Evolutionary conservation across 1,140 invertebrate genomes (phyloP).

Genomic region (Acromyrmex charruanus): DNA sequence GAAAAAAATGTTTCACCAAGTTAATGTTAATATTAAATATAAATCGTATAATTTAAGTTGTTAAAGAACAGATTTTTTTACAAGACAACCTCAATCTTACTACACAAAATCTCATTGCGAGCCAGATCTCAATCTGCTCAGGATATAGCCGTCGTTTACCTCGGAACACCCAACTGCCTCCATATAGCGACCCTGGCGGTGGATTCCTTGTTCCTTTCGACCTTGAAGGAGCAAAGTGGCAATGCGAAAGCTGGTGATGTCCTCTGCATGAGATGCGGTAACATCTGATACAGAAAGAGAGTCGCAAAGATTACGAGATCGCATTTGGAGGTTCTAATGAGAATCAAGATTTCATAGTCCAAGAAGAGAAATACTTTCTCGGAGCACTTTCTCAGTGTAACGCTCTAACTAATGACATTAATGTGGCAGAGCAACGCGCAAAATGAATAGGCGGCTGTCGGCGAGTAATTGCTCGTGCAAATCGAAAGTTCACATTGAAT

Average conservation of each 20-base stretch:
- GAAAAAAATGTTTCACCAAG: not conserved
- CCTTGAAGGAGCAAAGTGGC: slow-evolving; percentile 92
- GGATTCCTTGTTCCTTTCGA: slow-evolving; percentile 93
- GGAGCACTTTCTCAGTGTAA: not conserved
- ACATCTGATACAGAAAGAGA: slow-evolving; percentile 85
- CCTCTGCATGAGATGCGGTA: slow-evolving; percentile 91
- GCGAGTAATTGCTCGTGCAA: slow-evolving; percentile 25
- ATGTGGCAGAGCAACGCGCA: not conserved
- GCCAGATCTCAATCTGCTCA: slow-evolving; percentile 20
- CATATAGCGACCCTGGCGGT: slow-evolving; percentile 95
- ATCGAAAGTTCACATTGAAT: slow-evolving; percentile 25
- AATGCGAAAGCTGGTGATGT: slow-evolving; percentile 91
- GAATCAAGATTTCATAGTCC: not conserved
- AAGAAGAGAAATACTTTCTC: not conserved
- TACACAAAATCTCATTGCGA: slow-evolving; percentile 13
- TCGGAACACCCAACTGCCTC: slow-evolving; percentile 92
- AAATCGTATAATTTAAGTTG: not conserved
- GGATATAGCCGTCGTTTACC: slow-evolving; percentile 78
- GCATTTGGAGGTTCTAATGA: not conserved
- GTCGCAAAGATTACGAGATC: not conserved
- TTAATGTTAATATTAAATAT: not conserved
- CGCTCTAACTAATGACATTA: not conserved
- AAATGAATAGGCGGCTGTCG: slow-evolving; percentile 13
- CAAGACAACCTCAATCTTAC: slow-evolving; percentile 32
- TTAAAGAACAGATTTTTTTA: not conserved